Evolutionary conservation across 1,140 invertebrate species (phyloP), one percentile per base, ranked within the genome.

Genomic region (Augochlora pura): DNA sequence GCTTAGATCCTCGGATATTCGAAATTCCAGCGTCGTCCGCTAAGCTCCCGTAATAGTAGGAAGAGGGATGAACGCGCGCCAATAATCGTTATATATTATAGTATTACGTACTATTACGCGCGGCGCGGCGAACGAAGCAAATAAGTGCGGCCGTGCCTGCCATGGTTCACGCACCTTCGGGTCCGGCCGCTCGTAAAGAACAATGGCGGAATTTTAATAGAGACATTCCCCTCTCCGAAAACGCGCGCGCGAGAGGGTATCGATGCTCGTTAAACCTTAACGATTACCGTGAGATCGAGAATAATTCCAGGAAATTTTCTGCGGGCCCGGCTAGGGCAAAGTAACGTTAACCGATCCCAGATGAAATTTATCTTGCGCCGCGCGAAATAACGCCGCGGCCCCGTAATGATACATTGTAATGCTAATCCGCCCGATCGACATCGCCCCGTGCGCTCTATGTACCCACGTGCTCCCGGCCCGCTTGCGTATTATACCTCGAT

Each of bases 131-230:
- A 76, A 79, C 71, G 77, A 76, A 84, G 82, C 68, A 52, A 66
- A 42, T 66, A 76, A 84, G 62, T 71, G 72, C 52, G 32, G 39
- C 23, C 42, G n/a, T 32, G 52, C 2, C 10, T 46, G 21, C 39
- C 52, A 52, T 67, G 66, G 69, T 21, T 49, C 81, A 67, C 68
- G 81, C 77, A 85, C n/a, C 83, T n/a, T 18, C 9, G 67, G 77
- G 54, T 72, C 46, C 21, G 54, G 59, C 32, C 32, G 68, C 49
- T 69, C 76, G 68, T 81, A 69, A 84, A 72, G 57, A 76, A 84
- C 52, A 42, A 63, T 73, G 68, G 49, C 27, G 67, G 70, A 84
- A 85, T 80, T 76, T 74, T 80, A 73, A 77, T 77, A 71, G 76
- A 77, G 75, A 77, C 76, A 77, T 77, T 77, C 67, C 27, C 12